Evolutionary conservation across 1,140 invertebrate genomes (phyloP).

Genomic region (Philopotamus ludificatus): DNA sequence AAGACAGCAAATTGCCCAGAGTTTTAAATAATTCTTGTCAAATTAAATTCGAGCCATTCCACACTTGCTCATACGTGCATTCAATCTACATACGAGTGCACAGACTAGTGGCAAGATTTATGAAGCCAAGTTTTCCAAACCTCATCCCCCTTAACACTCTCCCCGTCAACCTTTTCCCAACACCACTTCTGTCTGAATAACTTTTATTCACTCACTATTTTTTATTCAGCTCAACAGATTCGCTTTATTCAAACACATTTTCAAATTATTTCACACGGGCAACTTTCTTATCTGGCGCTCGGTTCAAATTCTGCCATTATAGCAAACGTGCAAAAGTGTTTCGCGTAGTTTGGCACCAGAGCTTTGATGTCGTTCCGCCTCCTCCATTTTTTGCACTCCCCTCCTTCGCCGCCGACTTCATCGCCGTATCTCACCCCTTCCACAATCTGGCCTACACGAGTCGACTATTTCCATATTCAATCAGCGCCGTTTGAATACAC

Average conservation of each 20-base stretch:
- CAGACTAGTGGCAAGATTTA: too few relatives aligned
- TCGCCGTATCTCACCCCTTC: background rate
- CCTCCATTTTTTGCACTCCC: background rate
- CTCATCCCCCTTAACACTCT: too few relatives aligned
- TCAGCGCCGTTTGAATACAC: background rate
- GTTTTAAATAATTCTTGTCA: too few relatives aligned
- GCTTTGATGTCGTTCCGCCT: constrained; percentile 1
- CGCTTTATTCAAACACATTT: constrained; percentile 1
- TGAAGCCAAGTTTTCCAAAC: too few relatives aligned
- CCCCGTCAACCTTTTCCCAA: too few relatives aligned
- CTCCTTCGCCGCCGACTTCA: background rate
- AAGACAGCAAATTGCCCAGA: too few relatives aligned
- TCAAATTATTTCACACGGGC: constrained; percentile 10
- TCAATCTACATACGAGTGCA: too few relatives aligned
- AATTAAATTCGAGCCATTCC: too few relatives aligned
- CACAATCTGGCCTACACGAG: background rate
- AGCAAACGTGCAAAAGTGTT: constrained; percentile 1
- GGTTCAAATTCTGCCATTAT: constrained; percentile 6
- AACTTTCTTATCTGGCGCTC: constrained; percentile 1
- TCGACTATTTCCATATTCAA: constrained; percentile 7
- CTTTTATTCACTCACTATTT: background rate
- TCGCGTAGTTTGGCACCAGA: background rate
- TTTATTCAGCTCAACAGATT: background rate
- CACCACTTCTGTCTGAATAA: background rate
- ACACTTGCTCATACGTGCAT: too few relatives aligned